A percentile compares a stretch with the other conserved stretches of the same genome.
phyloP scores from a whole-genome alignment of 2,888 invertebrate genomes.

The Perizoma affinitatum region DNA sequence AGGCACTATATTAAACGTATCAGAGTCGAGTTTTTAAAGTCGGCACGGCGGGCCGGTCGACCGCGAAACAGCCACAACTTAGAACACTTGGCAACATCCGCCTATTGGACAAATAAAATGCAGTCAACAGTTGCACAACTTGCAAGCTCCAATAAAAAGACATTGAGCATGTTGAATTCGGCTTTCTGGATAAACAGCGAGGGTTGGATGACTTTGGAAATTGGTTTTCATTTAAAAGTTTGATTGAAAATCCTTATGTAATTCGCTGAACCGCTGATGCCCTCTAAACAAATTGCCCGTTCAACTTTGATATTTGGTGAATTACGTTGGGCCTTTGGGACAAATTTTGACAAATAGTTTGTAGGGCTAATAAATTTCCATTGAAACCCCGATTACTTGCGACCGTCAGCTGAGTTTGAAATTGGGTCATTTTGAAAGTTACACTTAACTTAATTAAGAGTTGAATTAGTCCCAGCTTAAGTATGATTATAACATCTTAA shows the following conservation, averaged over 20 bases:
- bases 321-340: slow-evolving; percentile 70
- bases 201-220: slow-evolving; percentile 26
- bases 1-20: slow-evolving; percentile 73
- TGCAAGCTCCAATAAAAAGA: slow-evolving; percentile 40
- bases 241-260: slow-evolving; percentile 52
- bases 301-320: slow-evolving; percentile 69
- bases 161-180: slow-evolving; percentile 32
- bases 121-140: slow-evolving; percentile 69
- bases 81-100: slow-evolving; percentile 71
- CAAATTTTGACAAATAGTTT: slow-evolving; percentile 82
- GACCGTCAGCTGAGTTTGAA: slow-evolving; percentile 67
- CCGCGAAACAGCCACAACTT: slow-evolving; percentile 68
- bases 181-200: slow-evolving; percentile 26
- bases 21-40: slow-evolving; percentile 73
- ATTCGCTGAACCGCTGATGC: slow-evolving; percentile 48
- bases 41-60: slow-evolving; percentile 68
- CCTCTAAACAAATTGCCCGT: slow-evolving; percentile 69
- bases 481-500: slow-evolving; percentile 74
- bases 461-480: slow-evolving; percentile 76
- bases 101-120: slow-evolving; percentile 74
- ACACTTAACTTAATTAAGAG: slow-evolving; percentile 77
- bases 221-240: slow-evolving; percentile 39
- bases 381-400: slow-evolving; percentile 75
- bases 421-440: slow-evolving; percentile 75
- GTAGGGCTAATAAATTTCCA: slow-evolving; percentile 79